Conservation (phyloP, 2,888 invertebrate species). For the Chrysodeixis includens region DNA sequence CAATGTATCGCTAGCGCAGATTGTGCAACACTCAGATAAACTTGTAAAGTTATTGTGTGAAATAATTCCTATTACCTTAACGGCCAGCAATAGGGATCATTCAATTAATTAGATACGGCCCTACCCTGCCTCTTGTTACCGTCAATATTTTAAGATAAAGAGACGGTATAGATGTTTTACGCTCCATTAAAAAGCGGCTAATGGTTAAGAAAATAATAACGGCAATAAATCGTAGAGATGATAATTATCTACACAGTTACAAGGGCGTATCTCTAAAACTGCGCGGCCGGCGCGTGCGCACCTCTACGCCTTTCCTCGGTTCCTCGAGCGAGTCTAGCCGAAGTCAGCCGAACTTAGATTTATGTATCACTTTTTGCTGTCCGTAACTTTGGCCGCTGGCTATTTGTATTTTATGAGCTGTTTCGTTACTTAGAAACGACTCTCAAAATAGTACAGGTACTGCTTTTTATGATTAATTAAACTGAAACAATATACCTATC, state of each 20-base stretch:
- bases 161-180: conserved; percentile 52
- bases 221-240: conserved; percentile 59
- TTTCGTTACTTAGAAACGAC: background rate
- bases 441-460: background rate
- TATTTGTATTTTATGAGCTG: conserved; percentile 44
- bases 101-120: conserved; percentile 33
- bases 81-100: conserved; percentile 13
- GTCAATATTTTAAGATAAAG: conserved; percentile 53
- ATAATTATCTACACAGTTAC: conserved; percentile 63
- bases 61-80: background rate
- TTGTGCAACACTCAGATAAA: background rate
- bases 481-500: too few species aligned
- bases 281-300: conserved; percentile 54
- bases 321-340: conserved; percentile 25
- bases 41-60: conserved; percentile 1
- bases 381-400: conserved; percentile 30
- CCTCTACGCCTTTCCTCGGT: conserved; percentile 50
- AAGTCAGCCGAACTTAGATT: conserved; percentile 44
- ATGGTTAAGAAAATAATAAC: conserved; percentile 59
- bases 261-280: conserved; percentile 54
- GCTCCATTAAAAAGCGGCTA: conserved; percentile 56
- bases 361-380: conserved; percentile 49
- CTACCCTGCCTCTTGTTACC: conserved; percentile 31
- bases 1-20: background rate
- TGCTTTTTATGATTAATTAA: background rate